Percentiles rank a stretch among this genome's conserved stretches.
Conservation (phyloP, 2,888 invertebrate genomes). For the Portevinia maculata region DNA sequence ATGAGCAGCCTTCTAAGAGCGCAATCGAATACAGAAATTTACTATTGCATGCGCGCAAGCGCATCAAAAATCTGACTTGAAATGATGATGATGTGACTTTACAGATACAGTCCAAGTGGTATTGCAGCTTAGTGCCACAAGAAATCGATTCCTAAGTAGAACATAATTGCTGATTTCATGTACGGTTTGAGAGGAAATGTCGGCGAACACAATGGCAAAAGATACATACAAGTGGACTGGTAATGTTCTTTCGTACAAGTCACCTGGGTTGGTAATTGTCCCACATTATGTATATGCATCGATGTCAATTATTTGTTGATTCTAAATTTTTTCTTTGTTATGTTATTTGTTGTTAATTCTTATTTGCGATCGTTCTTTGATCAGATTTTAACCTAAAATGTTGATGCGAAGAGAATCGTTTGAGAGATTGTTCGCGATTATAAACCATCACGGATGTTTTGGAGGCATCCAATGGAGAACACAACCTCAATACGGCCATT, state of each 20-base stretch:
- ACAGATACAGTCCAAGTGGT: conserved; percentile 10
- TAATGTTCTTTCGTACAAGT: conserved; percentile 10
- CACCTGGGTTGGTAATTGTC: conserved; percentile 10
- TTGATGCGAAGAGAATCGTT: conserved; percentile 17
- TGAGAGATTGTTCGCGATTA: background rate
- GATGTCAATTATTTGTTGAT: conserved; percentile 28
- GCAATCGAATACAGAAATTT: conserved; percentile 15
- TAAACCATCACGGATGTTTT: conserved; percentile 6
- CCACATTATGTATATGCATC: conserved; percentile 2
- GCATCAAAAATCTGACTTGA: conserved; percentile 24
- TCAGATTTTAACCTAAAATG: conserved; percentile 47
- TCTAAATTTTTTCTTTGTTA: too few relatives aligned
- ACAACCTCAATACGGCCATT: conserved; percentile 20
- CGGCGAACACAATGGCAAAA: conserved; percentile 20
- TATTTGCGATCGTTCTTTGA: conserved; percentile 19
- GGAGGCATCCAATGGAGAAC: too few relatives aligned
- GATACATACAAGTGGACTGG: conserved; percentile 5
- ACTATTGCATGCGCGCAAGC: conserved; percentile 15
- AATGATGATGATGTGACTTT: conserved; percentile 6
- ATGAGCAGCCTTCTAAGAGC: background rate
- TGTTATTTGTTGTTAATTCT: conserved; percentile 1
- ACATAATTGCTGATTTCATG: conserved; percentile 42
- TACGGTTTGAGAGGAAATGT: conserved; percentile 12
- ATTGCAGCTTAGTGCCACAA: conserved; percentile 21
- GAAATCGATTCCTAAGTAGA: conserved; percentile 49